Evolutionary conservation across 2,888 invertebrate genomes (phyloP), one percentile per base, ranked within the genome.

Genomic region (Tiphia femorata): DNA sequence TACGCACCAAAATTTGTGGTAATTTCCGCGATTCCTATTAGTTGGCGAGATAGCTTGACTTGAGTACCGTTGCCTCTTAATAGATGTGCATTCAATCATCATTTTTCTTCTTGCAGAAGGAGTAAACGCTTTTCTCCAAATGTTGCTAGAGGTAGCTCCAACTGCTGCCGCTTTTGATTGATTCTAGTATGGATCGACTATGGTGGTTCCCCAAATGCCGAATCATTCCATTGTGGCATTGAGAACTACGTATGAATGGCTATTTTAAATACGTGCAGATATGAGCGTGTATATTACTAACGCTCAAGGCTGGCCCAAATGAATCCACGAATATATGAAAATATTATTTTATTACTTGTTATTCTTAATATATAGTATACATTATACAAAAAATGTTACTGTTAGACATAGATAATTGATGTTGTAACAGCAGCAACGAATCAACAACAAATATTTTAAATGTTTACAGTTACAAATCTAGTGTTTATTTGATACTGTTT

Each of bases 131-230:
- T 95, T 95, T 86, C 89, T 95, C 80, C 96, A 96, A 87, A 90
- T 95, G 88, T 87, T 92, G 79, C 87, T 96, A 82, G 94, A 96
- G 85, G 95, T 96, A 80, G 95, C 95, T 75, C 95, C 96, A 75
- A 95, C 95, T 58, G 91, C 93, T 72, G 90, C 91, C 64, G 91
- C 90, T 85, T 80, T 80, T 64, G 82, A 83, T 70, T 83, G 73
- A 80, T 62, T 49, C 59, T 20, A 30, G 49, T 40, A 44, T 20
- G 58, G 27, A 33, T 53, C 40, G 33, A 44, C 29, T 5, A n/a
- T 33, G 17, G 43, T 62, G 67, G 69, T 70, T 70, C 33, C 65
- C 58, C 59, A 52, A 58, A 67, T 67, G 77, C 72, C 73, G 71
- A 79, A 79, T 77, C 81, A 80, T 81, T 79, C 80, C 81, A 80